Percentiles rank a stretch among this genome's conserved stretches.
phyloP scores from a whole-genome alignment of 2,888 invertebrate species.

The Lasioglossum calceatum region DNA sequence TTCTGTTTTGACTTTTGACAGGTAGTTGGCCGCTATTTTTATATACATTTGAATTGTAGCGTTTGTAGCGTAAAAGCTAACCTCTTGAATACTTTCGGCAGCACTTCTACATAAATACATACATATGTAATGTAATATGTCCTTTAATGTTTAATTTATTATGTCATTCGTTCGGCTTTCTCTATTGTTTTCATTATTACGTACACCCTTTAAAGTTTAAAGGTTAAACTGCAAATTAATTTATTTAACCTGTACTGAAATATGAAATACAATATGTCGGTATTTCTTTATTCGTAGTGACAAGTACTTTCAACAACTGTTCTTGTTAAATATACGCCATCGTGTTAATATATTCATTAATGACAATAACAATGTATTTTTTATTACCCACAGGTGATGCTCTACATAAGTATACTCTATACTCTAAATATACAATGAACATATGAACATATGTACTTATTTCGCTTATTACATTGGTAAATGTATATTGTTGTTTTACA shows the following conservation, averaged over 20 bases:
- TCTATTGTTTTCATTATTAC: neutral
- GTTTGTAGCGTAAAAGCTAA: neutral
- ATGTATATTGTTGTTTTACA: conserved; percentile 27
- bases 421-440: neutral
- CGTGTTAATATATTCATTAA: neutral
- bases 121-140: neutral
- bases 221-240: neutral
- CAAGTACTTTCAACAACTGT: neutral
- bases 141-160: neutral
- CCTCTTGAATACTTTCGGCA: neutral
- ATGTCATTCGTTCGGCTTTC: neutral
- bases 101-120: neutral
- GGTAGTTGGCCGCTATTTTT: conserved; percentile 18
- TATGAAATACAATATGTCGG: neutral
- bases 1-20: conserved; percentile 39
- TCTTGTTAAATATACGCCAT: neutral
- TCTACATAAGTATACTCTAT: neutral
- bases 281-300: neutral
- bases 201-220: neutral
- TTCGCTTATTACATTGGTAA: neutral
- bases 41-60: neutral
- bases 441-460: neutral
- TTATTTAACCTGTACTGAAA: neutral
- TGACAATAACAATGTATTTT: conserved; percentile 14
- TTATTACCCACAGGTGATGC: conserved; percentile 38